Evolutionary conservation across 2,797 vertebrate genomes (phyloP).

Genomic region (Enteromius trimaculatus): DNA sequence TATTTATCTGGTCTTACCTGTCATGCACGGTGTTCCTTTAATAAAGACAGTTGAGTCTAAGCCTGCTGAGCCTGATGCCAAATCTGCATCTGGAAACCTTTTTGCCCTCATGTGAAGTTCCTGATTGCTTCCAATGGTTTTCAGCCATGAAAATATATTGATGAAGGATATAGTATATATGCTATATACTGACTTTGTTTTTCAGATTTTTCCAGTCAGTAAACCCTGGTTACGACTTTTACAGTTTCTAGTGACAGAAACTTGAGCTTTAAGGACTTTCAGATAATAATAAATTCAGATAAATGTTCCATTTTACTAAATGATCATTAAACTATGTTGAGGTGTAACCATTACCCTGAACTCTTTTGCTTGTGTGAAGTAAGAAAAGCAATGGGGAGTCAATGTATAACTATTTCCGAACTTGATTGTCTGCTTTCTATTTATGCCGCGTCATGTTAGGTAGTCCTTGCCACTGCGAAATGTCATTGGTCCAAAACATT

Average conservation of each 20-base stretch:
- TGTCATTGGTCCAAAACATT: neutral
- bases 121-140: neutral
- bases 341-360: neutral
- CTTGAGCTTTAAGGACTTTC: neutral
- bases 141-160: neutral
- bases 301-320: neutral
- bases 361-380: neutral
- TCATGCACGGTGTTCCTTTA: neutral
- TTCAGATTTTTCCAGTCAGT: no score
- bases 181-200: neutral
- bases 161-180: neutral
- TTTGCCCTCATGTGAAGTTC: neutral
- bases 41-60: neutral
- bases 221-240: neutral
- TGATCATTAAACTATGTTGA: neutral
- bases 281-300: neutral
- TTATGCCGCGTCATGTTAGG: neutral
- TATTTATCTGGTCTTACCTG: neutral
- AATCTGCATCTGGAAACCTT: neutral
- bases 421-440: neutral
- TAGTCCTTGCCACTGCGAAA: neutral
- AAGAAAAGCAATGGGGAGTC: neutral
- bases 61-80: neutral
- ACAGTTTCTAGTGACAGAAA: neutral
- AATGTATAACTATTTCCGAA: neutral